Conservation (phyloP, 1,140 invertebrate genomes). For the Trichonephila clavipes region DNA sequence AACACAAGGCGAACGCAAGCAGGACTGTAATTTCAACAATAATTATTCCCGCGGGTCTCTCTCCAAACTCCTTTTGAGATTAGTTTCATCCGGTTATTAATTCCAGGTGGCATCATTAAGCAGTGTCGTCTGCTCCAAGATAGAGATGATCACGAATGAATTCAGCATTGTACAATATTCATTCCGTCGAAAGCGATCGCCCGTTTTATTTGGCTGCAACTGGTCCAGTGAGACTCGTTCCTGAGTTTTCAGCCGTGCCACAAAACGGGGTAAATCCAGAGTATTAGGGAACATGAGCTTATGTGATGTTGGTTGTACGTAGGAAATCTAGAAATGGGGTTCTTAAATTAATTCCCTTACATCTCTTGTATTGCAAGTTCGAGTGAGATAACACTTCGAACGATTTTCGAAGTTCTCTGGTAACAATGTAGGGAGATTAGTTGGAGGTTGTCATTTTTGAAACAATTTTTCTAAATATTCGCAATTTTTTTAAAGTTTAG, state of each 20-base stretch:
- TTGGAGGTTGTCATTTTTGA: no score
- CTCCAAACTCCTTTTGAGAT: conserved; percentile 1
- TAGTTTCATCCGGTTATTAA: conserved; percentile 52
- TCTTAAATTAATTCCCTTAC: background rate
- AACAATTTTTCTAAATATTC: no score
- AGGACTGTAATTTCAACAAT: background rate
- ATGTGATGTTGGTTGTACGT: background rate
- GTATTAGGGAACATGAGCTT: background rate
- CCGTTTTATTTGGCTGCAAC: background rate
- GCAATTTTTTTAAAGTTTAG: no score
- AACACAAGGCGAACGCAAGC: background rate
- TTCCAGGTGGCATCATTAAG: conserved; percentile 48
- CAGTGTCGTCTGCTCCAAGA: background rate
- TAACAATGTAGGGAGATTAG: no score
- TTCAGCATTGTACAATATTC: conserved; percentile 45
- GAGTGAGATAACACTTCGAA: no score
- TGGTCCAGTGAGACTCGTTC: background rate
- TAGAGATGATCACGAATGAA: conserved; percentile 1
- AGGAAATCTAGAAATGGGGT: no score
- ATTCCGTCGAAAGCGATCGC: background rate
- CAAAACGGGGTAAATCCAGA: background rate
- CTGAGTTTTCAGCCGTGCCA: background rate
- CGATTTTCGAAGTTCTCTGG: no score
- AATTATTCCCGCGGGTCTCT: conserved; percentile 16
- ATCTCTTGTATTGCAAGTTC: background rate